phyloP scores from a whole-genome alignment of 1,140 invertebrate genomes.

The Drusus annulatus region DNA sequence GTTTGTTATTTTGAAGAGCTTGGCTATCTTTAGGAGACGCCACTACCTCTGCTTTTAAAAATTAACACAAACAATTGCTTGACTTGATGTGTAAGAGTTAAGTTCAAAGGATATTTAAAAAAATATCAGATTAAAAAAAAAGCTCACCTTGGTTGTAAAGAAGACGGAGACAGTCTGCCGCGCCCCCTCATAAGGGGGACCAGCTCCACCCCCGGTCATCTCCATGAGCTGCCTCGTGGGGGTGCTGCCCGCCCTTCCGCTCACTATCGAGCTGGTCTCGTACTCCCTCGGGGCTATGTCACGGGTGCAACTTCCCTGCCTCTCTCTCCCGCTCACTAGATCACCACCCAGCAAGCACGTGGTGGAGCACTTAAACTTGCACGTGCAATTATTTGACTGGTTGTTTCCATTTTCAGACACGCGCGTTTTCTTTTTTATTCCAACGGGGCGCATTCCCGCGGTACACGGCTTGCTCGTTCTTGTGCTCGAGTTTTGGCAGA shows the following conservation, averaged over 20 bases:
- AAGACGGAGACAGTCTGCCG: conserved; percentile 40
- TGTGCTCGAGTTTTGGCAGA: conserved; percentile 1
- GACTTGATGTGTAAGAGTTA: not conserved
- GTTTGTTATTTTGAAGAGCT: too few relatives aligned
- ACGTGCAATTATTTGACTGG: not conserved
- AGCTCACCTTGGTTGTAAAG: conserved; percentile 25
- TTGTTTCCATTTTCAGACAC: not conserved
- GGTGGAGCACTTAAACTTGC: conserved; percentile 7
- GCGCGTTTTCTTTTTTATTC: not conserved
- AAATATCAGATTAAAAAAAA: not conserved
- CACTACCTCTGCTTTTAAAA: not conserved
- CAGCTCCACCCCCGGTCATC: conserved; percentile 74
- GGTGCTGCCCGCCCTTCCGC: conserved; percentile 62
- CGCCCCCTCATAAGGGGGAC: conserved; percentile 77
- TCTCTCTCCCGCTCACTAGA: not conserved
- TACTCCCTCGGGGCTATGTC: not conserved
- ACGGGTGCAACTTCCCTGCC: too few relatives aligned
- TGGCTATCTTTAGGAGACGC: too few relatives aligned
- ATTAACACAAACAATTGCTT: not conserved
- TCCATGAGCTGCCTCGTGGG: conserved; percentile 70
- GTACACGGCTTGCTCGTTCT: not conserved
- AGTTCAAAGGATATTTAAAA: not conserved
- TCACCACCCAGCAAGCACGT: not conserved
- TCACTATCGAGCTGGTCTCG: not conserved
- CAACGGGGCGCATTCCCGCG: not conserved